These are phyloP conservation scores for Neomonachus schauinslandi DNA, from an alignment of 2,113 vertebrate species.

Conservation along the genomic window DNA sequence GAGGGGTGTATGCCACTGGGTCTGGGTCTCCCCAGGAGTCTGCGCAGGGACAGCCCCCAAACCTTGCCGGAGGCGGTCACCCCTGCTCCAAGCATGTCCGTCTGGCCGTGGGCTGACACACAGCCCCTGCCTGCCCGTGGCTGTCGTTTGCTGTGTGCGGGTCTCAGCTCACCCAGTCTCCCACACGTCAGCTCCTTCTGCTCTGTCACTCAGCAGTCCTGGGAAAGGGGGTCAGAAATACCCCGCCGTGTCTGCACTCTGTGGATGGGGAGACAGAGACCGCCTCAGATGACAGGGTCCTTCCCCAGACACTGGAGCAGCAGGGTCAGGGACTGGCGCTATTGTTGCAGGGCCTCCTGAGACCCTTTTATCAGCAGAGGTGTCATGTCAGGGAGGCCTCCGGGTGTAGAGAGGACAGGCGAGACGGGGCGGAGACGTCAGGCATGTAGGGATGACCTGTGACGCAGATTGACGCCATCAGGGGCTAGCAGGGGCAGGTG, in stretches of 20 bases:
- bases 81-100: neutral
- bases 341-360: neutral
- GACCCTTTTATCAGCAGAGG: neutral
- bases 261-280: neutral
- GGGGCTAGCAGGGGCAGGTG: neutral
- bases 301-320: neutral
- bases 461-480: neutral
- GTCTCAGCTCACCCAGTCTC: neutral
- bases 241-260: neutral
- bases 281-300: neutral
- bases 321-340: neutral
- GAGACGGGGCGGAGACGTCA: neutral
- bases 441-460: neutral
- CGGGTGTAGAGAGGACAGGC: neutral
- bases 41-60: neutral
- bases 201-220: neutral
- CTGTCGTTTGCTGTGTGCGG: neutral
- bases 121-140: neutral
- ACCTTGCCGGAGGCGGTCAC: neutral
- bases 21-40: neutral
- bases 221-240: neutral
- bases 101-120: neutral
- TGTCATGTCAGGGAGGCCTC: rapidly evolving
- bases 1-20: too few relatives aligned
- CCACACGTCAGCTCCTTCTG: neutral